These are phyloP conservation scores for Gymnocheta viridis DNA, from an alignment of 2,888 invertebrate species.

Conservation along the genomic window DNA sequence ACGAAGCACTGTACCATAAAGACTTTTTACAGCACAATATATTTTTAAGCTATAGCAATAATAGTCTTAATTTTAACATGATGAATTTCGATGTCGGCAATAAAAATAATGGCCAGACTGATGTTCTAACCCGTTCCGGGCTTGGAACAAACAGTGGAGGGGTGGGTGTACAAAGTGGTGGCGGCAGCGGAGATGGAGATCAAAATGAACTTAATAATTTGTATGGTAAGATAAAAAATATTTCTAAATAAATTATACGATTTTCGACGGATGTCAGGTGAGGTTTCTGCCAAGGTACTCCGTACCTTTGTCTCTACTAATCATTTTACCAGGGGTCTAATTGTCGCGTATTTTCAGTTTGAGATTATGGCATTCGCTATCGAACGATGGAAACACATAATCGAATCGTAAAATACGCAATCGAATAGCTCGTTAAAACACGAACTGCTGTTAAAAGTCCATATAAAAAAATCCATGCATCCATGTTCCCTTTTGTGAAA, in stretches of 20 bases:
- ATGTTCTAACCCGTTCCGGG: conserved; percentile 38
- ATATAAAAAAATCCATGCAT: too few relatives aligned
- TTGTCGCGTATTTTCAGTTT: neutral
- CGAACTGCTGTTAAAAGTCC: too few relatives aligned
- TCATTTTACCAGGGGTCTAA: too few relatives aligned
- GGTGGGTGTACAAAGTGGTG: neutral
- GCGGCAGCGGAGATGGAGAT: neutral
- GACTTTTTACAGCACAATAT: conserved; percentile 36
- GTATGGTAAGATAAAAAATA: conserved; percentile 58
- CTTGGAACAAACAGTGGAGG: neutral
- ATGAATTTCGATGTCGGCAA: conserved; percentile 52
- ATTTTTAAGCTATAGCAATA: conserved; percentile 41
- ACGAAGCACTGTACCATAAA: neutral
- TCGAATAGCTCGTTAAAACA: too few relatives aligned
- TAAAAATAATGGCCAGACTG: conserved; percentile 41
- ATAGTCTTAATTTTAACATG: conserved; percentile 40
- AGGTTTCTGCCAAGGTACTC: too few relatives aligned
- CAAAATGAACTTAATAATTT: conserved; percentile 50
- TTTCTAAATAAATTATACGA: neutral
- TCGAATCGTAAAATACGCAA: too few relatives aligned
- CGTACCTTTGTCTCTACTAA: too few relatives aligned
- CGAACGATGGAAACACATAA: too few relatives aligned
- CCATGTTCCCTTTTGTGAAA: too few relatives aligned
- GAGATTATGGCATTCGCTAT: too few relatives aligned
- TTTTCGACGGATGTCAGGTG: neutral